Conservation (phyloP, 2,113 vertebrate genomes). For the Lucifuga dentata region DNA sequence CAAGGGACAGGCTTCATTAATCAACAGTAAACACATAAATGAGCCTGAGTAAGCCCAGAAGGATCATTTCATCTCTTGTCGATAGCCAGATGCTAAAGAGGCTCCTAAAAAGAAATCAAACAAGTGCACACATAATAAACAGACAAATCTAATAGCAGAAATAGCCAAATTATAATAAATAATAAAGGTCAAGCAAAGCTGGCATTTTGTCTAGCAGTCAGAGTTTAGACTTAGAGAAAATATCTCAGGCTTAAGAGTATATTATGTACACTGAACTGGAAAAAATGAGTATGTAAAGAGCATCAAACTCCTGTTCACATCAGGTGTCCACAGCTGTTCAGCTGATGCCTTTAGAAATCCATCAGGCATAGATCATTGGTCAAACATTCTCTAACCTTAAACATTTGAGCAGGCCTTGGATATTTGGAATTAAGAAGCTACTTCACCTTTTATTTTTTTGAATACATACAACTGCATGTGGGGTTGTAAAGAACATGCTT, state of each 20-base stretch:
- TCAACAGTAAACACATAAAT: too few species aligned
- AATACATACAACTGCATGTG: conserved; percentile 25
- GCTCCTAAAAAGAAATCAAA: too few species aligned
- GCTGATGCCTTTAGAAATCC: conserved; percentile 57
- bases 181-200: conserved; percentile 1
- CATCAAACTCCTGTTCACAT: conserved; percentile 37
- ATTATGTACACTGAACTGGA: conserved; percentile 30
- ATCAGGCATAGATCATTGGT: conserved; percentile 50
- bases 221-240: not conserved
- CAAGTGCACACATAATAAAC: too few species aligned
- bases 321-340: conserved; percentile 46
- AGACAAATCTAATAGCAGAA: too few species aligned
- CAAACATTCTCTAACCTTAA: conserved; percentile 58
- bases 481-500: conserved; percentile 31
- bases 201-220: not conserved
- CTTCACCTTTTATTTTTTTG: conserved; percentile 10
- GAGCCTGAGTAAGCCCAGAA: too few species aligned
- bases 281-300: conserved; percentile 17
- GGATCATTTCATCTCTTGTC: too few species aligned
- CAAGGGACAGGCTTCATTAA: too few species aligned
- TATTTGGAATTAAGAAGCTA: conserved; percentile 22
- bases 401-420: conserved; percentile 33
- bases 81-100: too few species aligned
- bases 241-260: conserved; percentile 7
- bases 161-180: too few species aligned